Percentiles rank a stretch among this genome's conserved stretches.
Conservation (phyloP, 2,797 vertebrate genomes). For the Halcyon smyrnensis region DNA sequence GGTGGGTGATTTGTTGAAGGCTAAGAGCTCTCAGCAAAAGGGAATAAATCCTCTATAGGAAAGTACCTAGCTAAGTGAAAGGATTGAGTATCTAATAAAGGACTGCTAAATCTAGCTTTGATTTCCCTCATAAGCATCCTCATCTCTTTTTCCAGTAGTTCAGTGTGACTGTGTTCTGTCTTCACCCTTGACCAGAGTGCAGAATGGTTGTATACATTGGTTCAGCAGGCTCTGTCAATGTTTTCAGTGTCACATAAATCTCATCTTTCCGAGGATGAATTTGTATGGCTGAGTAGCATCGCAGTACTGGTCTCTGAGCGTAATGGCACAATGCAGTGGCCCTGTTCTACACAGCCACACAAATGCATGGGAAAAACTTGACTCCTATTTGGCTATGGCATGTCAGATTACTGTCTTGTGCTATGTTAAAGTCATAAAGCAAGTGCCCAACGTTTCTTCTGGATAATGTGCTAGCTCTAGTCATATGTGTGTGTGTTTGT, state of each 20-base stretch:
- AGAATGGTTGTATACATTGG: fast-evolving
- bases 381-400: background rate
- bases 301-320: background rate
- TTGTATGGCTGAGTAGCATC: background rate
- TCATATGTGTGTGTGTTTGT: fast-evolving
- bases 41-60: background rate
- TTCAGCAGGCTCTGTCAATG: background rate
- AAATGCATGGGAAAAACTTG: background rate
- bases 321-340: background rate
- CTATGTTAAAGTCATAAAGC: background rate
- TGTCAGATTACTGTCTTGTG: background rate
- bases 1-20: background rate
- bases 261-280: background rate
- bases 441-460: background rate
- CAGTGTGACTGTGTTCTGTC: background rate
- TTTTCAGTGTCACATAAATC: background rate
- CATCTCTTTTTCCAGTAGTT: background rate
- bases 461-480: background rate
- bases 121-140: background rate
- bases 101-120: background rate
- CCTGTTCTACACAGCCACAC: background rate
- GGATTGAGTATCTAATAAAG: background rate
- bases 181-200: background rate
- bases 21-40: background rate
- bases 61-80: background rate